These are phyloP conservation scores for Coranthus polyacanthus DNA, from an alignment of 2,797 vertebrate species.

Conservation along the genomic window DNA sequence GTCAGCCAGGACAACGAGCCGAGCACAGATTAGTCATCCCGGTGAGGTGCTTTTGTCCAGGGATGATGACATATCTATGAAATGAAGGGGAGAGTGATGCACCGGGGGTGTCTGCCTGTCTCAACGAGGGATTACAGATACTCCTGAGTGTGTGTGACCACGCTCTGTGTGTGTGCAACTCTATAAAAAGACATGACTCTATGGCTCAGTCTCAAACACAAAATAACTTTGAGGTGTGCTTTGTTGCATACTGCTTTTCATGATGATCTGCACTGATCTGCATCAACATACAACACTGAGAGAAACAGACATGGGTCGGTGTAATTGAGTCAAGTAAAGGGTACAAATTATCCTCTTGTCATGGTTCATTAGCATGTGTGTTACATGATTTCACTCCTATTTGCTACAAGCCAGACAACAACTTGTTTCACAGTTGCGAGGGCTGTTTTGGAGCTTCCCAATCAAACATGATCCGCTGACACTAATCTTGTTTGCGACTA, in stretches of 20 bases:
- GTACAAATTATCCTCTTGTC: constrained; percentile 31
- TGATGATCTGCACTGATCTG: constrained; percentile 19
- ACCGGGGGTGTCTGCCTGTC: constrained; percentile 72
- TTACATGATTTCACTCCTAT: constrained; percentile 4
- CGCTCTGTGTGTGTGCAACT: constrained; percentile 32
- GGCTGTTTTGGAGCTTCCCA: constrained; percentile 79
- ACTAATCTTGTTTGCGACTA: constrained; percentile 84
- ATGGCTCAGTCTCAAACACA: constrained; percentile 57
- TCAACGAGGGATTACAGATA: constrained; percentile 72
- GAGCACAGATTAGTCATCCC: constrained; percentile 80
- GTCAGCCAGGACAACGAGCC: constrained; percentile 81
- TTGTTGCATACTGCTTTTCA: constrained; percentile 31
- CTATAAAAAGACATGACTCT: constrained; percentile 72
- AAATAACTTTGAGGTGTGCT: constrained; percentile 39
- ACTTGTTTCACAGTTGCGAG: constrained; percentile 69
- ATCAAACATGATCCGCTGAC: constrained; percentile 82
- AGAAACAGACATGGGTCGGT: constrained; percentile 1
- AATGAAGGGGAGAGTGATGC: constrained; percentile 72
- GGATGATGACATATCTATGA: constrained; percentile 75
- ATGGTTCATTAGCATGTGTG: constrained; percentile 43
- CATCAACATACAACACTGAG: constrained; percentile 8
- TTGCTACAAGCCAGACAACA: constrained; percentile 39
- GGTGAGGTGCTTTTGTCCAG: constrained; percentile 72
- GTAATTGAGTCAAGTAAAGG: constrained; percentile 11
- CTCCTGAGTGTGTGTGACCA: constrained; percentile 56